These are phyloP conservation scores for Euura saliciscinereae DNA, from an alignment of 1,140 invertebrate genomes.

Conservation along the genomic window DNA sequence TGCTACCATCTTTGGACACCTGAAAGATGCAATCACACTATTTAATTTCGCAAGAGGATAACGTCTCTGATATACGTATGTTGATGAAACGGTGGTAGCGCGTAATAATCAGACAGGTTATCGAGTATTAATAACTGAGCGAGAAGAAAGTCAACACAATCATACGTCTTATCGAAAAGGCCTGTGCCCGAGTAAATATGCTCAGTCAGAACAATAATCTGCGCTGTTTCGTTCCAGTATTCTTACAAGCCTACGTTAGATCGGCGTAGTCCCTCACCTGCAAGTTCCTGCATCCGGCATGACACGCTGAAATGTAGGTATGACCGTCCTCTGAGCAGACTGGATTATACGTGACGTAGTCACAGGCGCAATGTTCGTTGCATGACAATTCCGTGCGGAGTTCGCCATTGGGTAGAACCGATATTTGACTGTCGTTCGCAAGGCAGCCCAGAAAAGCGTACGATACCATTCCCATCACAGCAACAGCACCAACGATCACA, in stretches of 20 bases:
- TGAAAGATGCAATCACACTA: conserved; percentile 9
- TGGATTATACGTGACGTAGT: conserved; percentile 72
- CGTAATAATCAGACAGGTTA: too few species aligned
- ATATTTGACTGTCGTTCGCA: conserved; percentile 62
- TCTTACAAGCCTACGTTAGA: too few species aligned
- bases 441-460: conserved; percentile 76
- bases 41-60: too few species aligned
- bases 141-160: too few species aligned
- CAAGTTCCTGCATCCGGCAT: conserved; percentile 67
- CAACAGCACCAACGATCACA: conserved; percentile 70
- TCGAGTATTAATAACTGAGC: too few species aligned
- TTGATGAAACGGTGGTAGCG: too few species aligned
- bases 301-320: conserved; percentile 75
- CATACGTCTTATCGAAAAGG: too few species aligned
- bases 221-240: too few species aligned
- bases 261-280: conserved; percentile 34
- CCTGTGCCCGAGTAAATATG: too few species aligned
- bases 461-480: conserved; percentile 67
- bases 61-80: too few species aligned
- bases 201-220: too few species aligned
- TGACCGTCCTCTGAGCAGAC: conserved; percentile 66
- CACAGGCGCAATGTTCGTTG: conserved; percentile 69
- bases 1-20: conserved; percentile 35
- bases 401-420: conserved; percentile 54
- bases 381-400: conserved; percentile 61